Conservation (phyloP, 1,140 invertebrate genomes). For the Solenopsis fugax region DNA sequence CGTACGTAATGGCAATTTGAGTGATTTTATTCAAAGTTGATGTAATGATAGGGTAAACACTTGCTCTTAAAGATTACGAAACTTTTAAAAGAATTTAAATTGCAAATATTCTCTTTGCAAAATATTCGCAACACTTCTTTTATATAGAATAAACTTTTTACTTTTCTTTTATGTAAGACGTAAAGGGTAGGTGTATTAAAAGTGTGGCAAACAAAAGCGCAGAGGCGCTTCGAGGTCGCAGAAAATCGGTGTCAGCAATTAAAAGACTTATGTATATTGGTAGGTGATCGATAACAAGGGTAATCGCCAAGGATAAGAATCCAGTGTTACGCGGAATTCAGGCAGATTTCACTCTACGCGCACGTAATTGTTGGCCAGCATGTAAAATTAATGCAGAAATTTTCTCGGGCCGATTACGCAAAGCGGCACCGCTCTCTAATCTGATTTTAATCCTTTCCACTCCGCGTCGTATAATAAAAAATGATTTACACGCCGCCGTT, state of each 20-base stretch:
- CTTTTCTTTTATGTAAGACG: neutral
- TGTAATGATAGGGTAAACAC: neutral
- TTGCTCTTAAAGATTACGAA: neutral
- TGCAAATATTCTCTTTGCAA: neutral
- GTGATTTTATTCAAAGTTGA: conserved; percentile 14
- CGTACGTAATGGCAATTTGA: neutral
- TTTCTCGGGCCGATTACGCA: neutral
- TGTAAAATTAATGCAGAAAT: conserved; percentile 14
- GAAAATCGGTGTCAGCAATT: conserved; percentile 14
- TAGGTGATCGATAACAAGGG: conserved; percentile 22
- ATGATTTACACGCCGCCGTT: neutral
- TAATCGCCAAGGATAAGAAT: conserved; percentile 11
- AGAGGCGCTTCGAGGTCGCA: neutral
- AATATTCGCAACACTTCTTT: conserved; percentile 14
- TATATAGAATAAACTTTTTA: neutral
- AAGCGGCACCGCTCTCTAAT: neutral
- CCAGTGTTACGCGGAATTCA: neutral
- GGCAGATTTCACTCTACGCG: neutral
- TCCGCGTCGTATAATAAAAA: neutral
- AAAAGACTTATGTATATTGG: conserved; percentile 23
- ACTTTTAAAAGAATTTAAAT: conserved; percentile 23
- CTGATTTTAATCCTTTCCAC: conserved; percentile 18
- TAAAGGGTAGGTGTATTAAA: conserved; percentile 1
- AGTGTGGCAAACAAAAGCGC: conserved; percentile 9
- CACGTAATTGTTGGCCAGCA: neutral